Evolutionary conservation across 92 coral and sea anemone species (phyloP).

Genomic region (Galaxea fascicularis): DNA sequence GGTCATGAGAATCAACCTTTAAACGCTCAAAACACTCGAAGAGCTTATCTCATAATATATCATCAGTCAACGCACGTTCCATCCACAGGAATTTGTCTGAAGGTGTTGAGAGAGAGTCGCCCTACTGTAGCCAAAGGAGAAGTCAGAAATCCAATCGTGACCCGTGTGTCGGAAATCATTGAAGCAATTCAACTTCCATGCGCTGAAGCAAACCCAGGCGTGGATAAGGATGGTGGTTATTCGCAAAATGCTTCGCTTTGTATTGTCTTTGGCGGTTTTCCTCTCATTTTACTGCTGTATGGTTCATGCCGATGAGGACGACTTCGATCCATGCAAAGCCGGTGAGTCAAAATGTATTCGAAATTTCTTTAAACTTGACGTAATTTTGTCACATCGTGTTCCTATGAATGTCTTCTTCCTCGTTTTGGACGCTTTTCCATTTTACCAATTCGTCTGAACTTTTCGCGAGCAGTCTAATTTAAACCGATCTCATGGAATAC

Average conservation of each 20-base stretch:
- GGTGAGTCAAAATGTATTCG: slow-evolving; percentile 58
- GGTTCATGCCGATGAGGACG: slow-evolving; percentile 75
- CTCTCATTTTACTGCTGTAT: background rate
- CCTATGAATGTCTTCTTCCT: background rate
- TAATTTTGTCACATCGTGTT: background rate
- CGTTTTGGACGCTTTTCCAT: background rate
- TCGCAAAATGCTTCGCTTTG: background rate
- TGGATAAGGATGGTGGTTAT: background rate
- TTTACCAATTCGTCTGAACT: background rate
- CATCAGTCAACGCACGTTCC: slow-evolving; percentile 18
- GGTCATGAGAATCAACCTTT: background rate
- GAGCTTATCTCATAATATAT: slow-evolving; percentile 16
- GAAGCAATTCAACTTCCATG: slow-evolving; percentile 3
- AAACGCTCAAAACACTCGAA: slow-evolving; percentile 22
- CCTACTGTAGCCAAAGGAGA: slow-evolving; percentile 16
- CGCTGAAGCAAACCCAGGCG: background rate
- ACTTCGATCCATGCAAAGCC: slow-evolving; percentile 98
- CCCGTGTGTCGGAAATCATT: slow-evolving; percentile 10
- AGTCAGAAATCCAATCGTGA: slow-evolving; percentile 21
- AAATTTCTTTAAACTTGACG: background rate
- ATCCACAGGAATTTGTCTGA: slow-evolving; percentile 32
- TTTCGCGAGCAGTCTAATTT: background rate
- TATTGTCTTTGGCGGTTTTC: slow-evolving; percentile 13
- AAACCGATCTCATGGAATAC: slow-evolving; percentile 1
- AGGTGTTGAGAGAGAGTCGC: slow-evolving; percentile 50